Percentiles rank a stretch among this genome's conserved stretches.
These are phyloP conservation scores for Lynx canadensis DNA, from an alignment of 2,113 vertebrate species.

Conservation along the genomic window DNA sequence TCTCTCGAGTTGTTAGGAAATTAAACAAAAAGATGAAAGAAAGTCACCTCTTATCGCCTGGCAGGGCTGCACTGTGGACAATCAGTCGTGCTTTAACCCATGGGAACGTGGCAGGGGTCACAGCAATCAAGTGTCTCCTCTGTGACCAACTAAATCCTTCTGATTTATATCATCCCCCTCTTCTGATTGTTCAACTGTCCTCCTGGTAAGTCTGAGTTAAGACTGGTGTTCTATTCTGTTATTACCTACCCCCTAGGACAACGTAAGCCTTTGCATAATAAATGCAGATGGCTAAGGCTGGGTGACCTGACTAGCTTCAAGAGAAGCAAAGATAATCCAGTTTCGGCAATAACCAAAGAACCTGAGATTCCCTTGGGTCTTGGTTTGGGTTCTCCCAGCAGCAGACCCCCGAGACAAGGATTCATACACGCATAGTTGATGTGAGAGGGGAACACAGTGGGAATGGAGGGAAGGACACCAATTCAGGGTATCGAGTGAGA, in stretches of 20 bases:
- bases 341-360: background rate
- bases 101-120: background rate
- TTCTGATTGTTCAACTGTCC: background rate
- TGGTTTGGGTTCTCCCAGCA: background rate
- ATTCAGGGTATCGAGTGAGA: background rate
- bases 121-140: background rate
- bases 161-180: background rate
- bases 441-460: background rate
- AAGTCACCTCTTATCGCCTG: background rate
- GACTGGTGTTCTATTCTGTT: background rate
- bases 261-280: background rate
- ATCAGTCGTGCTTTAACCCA: background rate
- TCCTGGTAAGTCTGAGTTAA: background rate
- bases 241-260: background rate
- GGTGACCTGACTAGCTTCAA: background rate
- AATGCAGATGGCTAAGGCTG: background rate
- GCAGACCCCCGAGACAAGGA: background rate
- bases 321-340: background rate
- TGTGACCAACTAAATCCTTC: background rate
- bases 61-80: background rate
- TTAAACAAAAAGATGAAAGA: constrained; percentile 68
- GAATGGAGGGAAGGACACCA: background rate
- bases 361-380: too few species aligned
- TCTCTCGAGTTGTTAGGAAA: constrained; percentile 69
- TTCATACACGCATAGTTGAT: background rate